Evolutionary conservation across 2,888 invertebrate genomes (phyloP).

Genomic region (Lypha dubia): DNA sequence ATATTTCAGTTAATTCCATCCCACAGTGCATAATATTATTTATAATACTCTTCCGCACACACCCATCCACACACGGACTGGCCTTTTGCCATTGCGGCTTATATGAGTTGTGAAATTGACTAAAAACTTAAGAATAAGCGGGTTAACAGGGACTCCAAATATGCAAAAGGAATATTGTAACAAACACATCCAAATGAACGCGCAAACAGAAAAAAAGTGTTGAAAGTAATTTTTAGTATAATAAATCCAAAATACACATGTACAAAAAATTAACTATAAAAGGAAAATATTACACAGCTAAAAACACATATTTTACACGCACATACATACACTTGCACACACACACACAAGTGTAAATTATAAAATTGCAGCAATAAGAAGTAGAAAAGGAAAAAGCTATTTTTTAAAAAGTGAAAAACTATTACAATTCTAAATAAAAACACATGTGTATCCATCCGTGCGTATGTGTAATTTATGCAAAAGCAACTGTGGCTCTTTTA

Average conservation of each 20-base stretch:
- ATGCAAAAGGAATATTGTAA: slow-evolving; percentile 34
- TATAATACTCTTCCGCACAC: slow-evolving; percentile 37
- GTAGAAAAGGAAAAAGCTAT: background rate
- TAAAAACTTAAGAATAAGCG: slow-evolving; percentile 70
- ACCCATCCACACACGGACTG: slow-evolving; percentile 27
- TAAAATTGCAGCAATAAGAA: slow-evolving; percentile 32
- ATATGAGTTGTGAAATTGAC: slow-evolving; percentile 69
- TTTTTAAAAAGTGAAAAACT: slow-evolving; percentile 42
- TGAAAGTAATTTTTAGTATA: slow-evolving; percentile 74
- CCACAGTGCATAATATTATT: slow-evolving; percentile 40
- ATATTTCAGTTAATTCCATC: background rate
- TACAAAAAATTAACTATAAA: slow-evolving; percentile 28
- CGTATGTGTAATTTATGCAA: slow-evolving; percentile 59
- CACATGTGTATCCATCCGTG: background rate
- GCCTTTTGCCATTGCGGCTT: slow-evolving; percentile 71
- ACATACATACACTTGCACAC: background rate
- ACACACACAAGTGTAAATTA: slow-evolving; percentile 25
- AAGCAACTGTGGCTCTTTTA: slow-evolving; percentile 62
- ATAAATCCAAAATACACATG: slow-evolving; percentile 70
- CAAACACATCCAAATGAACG: slow-evolving; percentile 20
- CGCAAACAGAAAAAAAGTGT: slow-evolving; percentile 54
- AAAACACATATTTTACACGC: slow-evolving; percentile 35
- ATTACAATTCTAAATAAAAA: slow-evolving; percentile 30
- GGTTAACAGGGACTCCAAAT: slow-evolving; percentile 66
- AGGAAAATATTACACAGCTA: slow-evolving; percentile 31